Percentiles rank a stretch among this genome's conserved stretches.
Evolutionary conservation across 2,888 invertebrate species (phyloP).

Genomic region (Spodoptera picta): DNA sequence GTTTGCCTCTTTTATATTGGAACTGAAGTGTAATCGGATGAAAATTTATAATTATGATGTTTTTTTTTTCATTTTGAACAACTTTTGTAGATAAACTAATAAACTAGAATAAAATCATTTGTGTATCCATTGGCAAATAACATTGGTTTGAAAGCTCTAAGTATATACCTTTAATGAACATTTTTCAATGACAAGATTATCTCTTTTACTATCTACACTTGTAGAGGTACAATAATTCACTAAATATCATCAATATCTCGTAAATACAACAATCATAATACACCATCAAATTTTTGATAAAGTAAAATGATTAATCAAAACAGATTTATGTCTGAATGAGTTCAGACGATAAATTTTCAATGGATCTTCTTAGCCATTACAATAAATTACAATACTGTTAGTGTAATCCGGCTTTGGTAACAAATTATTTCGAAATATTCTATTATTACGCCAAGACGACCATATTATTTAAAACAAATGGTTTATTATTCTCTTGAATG

Average conservation of each 20-base stretch:
- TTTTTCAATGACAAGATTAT: too few relatives aligned
- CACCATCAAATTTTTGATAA: constrained; percentile 26
- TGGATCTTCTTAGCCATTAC: constrained; percentile 37
- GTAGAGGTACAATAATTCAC: background rate
- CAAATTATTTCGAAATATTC: constrained; percentile 19
- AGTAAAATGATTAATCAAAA: constrained; percentile 47
- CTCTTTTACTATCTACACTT: too few relatives aligned
- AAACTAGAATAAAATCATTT: too few relatives aligned
- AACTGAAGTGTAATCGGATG: too few relatives aligned
- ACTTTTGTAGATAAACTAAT: too few relatives aligned
- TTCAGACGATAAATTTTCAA: constrained; percentile 36
- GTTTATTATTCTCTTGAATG: background rate
- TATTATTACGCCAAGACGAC: background rate
- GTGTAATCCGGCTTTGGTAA: constrained; percentile 27
- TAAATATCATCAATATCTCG: constrained; percentile 28
- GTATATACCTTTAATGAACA: too few relatives aligned
- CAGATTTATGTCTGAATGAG: constrained; percentile 28
- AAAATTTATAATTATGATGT: too few relatives aligned
- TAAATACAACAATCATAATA: constrained; percentile 12
- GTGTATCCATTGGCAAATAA: too few relatives aligned
- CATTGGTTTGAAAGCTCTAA: too few relatives aligned
- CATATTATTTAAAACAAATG: constrained; percentile 13
- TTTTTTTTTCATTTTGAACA: too few relatives aligned
- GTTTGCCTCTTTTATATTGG: too few relatives aligned
- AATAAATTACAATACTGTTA: constrained; percentile 43